phyloP scores from a whole-genome alignment of 2,888 invertebrate genomes.

The Andrena trimmerana region DNA sequence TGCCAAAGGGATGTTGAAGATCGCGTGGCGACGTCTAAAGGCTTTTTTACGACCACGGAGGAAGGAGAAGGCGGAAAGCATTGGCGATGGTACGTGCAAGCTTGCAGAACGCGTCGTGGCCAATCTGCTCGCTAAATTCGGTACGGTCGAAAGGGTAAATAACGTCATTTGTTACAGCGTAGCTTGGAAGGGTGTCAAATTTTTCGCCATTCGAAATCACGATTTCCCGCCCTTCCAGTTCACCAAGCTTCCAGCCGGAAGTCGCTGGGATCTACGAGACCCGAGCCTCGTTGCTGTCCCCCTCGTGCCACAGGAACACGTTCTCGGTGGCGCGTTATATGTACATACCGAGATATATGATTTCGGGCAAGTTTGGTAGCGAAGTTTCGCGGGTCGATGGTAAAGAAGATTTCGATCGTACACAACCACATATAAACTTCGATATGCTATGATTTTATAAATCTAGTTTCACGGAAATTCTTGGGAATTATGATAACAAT shows the following conservation, averaged over 20 bases:
- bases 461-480: too few relatives aligned
- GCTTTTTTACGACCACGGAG: slow-evolving; percentile 19
- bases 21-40: not conserved
- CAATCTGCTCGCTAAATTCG: slow-evolving; percentile 63
- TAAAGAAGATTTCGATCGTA: too few relatives aligned
- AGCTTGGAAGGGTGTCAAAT: slow-evolving; percentile 78
- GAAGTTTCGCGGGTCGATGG: too few relatives aligned
- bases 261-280: not conserved
- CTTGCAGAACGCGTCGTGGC: slow-evolving; percentile 49
- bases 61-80: not conserved
- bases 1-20: not conserved
- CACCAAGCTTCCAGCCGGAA: slow-evolving; percentile 8
- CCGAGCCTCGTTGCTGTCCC: not conserved
- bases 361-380: not conserved
- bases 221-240: slow-evolving; percentile 21
- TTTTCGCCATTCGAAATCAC: slow-evolving; percentile 16
- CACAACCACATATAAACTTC: too few relatives aligned
- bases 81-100: slow-evolving; percentile 52
- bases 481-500: too few relatives aligned
- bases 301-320: too few relatives aligned
- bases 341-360: not conserved
- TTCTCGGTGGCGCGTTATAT: not conserved
- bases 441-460: too few relatives aligned
- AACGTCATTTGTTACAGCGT: slow-evolving; percentile 72
- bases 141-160: slow-evolving; percentile 52